Conservation (phyloP, 2,888 invertebrate species). For the Asteroscopus sphinx region DNA sequence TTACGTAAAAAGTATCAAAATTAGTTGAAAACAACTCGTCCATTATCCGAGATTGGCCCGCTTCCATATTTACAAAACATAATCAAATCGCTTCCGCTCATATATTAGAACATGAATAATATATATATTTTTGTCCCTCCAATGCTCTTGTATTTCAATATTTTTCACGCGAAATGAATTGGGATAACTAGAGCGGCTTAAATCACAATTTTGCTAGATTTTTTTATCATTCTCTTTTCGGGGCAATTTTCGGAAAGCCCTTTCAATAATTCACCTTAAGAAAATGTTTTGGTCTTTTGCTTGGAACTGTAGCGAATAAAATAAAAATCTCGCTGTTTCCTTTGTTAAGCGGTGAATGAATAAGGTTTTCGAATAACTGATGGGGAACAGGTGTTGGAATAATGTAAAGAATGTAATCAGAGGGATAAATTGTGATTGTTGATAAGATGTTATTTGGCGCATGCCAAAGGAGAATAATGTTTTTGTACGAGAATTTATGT, state of each 20-base stretch:
- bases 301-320: constrained; percentile 26
- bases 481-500: neutral
- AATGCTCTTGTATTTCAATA: constrained; percentile 73
- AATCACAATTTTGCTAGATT: constrained; percentile 68
- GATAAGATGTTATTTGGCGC: constrained; percentile 13
- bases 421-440: constrained; percentile 36
- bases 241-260: constrained; percentile 62
- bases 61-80: constrained; percentile 46
- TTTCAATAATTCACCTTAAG: constrained; percentile 61
- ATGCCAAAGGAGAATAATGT: neutral
- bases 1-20: constrained; percentile 42
- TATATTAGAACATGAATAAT: constrained; percentile 55
- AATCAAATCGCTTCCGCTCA: constrained; percentile 55
- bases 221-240: constrained; percentile 62
- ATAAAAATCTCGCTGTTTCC: constrained; percentile 32
- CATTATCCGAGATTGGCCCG: constrained; percentile 48
- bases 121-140: constrained; percentile 68
- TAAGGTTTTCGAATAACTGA: constrained; percentile 37
- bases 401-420: constrained; percentile 46
- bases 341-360: constrained; percentile 46
- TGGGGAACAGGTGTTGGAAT: constrained; percentile 44
- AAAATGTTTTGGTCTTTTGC: constrained; percentile 46
- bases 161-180: constrained; percentile 76
- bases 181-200: constrained; percentile 66
- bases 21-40: constrained; percentile 55